phyloP scores from a whole-genome alignment of 2,888 invertebrate species.

The Dasypolia templi region DNA sequence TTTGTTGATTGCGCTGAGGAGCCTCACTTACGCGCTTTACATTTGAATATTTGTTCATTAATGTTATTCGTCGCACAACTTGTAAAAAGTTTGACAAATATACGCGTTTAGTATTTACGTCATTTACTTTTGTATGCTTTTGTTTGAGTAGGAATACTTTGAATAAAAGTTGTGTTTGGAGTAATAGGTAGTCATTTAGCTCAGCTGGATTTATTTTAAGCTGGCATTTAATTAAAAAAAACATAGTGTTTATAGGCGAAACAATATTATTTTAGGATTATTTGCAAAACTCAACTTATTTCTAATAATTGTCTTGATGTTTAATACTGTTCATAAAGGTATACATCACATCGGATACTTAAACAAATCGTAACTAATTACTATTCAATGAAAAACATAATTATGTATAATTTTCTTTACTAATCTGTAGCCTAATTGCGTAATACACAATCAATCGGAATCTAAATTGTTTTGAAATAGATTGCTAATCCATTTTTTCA shows the following conservation, averaged over 20 bases:
- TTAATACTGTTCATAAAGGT: too few relatives aligned
- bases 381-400: too few relatives aligned
- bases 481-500: too few relatives aligned
- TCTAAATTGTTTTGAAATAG: too few relatives aligned
- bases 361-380: too few relatives aligned
- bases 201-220: background rate
- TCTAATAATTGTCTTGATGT: too few relatives aligned
- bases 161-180: background rate
- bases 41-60: slow-evolving; percentile 51
- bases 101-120: slow-evolving; percentile 28
- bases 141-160: slow-evolving; percentile 21
- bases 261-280: too few relatives aligned
- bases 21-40: slow-evolving; percentile 10
- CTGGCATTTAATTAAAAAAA: background rate
- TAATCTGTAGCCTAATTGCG: too few relatives aligned
- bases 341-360: too few relatives aligned
- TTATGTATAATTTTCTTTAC: too few relatives aligned
- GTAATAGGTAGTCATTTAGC: background rate
- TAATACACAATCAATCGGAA: too few relatives aligned
- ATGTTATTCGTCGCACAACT: slow-evolving; percentile 46
- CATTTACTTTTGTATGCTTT: slow-evolving; percentile 28
- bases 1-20: background rate
- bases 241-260: background rate
- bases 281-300: too few relatives aligned
- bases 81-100: slow-evolving; percentile 50